A percentile compares a stretch with the other conserved stretches of the same genome.
Evolutionary conservation across 2,113 vertebrate species (phyloP).

Genomic region (Tenebrosternarchus preto): DNA sequence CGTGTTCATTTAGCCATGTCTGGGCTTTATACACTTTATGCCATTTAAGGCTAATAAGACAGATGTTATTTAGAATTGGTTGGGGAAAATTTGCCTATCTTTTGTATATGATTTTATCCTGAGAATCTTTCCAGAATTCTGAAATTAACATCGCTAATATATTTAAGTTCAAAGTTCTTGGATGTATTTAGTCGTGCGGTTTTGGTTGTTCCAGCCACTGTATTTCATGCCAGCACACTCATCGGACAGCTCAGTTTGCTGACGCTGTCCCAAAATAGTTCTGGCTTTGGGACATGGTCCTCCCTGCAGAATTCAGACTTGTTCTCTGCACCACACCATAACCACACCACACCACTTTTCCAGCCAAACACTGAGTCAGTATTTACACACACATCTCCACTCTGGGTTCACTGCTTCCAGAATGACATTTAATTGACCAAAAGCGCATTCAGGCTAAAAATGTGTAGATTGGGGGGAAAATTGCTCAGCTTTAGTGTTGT

Average conservation of each 20-base stretch:
- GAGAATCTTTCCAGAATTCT: neutral
- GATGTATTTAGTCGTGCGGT: constrained; percentile 16
- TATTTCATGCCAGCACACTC: constrained; percentile 17
- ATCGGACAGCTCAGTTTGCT: constrained; percentile 47
- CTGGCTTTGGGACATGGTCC: constrained; percentile 30
- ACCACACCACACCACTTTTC: constrained; percentile 21
- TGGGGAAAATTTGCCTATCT: neutral
- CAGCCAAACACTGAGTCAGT: constrained; percentile 49
- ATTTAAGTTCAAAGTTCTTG: constrained; percentile 1
- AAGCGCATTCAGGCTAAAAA: constrained; percentile 1
- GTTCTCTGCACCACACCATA: constrained; percentile 19
- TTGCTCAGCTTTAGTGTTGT: neutral
- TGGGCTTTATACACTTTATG: too few species aligned
- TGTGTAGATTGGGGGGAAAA: too few species aligned
- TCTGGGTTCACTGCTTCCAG: constrained; percentile 25
- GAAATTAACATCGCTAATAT: neutral
- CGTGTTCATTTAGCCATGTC: too few species aligned
- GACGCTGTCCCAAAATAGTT: constrained; percentile 48
- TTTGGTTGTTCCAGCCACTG: constrained; percentile 36
- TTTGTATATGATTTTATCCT: neutral
- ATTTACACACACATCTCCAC: constrained; percentile 43
- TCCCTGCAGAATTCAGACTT: constrained; percentile 31
- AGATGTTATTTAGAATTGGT: too few species aligned
- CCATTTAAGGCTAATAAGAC: too few species aligned
- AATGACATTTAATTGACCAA: constrained; percentile 12